phyloP scores from a whole-genome alignment of 2,888 invertebrate genomes.

The Argyra leucocephala region DNA sequence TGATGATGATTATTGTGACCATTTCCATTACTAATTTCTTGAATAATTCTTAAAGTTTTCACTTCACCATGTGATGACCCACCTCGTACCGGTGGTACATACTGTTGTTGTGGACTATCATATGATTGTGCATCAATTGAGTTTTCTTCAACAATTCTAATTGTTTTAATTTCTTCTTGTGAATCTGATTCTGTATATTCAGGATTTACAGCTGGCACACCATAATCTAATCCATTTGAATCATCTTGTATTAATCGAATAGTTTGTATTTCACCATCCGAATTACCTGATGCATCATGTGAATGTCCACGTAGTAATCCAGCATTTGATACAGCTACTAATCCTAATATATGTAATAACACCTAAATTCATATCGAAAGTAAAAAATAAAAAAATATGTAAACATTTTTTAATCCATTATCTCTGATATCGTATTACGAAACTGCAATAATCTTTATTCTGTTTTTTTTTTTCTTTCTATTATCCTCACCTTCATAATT shows the following conservation, averaged over 20 bases:
- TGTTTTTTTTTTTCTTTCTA: no score
- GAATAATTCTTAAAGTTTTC: slow-evolving; percentile 13
- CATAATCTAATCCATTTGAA: slow-evolving; percentile 11
- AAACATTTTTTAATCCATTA: background rate
- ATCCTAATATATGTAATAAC: background rate
- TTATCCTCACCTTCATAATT: slow-evolving; percentile 7
- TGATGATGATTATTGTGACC: background rate
- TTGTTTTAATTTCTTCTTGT: slow-evolving; percentile 12
- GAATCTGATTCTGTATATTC: slow-evolving; percentile 8
- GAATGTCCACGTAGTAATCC: background rate
- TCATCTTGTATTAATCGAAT: background rate
- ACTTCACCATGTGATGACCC: slow-evolving; percentile 13
- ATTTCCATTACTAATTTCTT: background rate
- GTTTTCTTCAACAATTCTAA: slow-evolving; percentile 9
- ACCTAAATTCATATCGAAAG: background rate
- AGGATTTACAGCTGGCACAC: slow-evolving; percentile 10
- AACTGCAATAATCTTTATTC: background rate
- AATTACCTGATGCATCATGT: background rate
- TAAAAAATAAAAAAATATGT: background rate
- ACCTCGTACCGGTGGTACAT: background rate
- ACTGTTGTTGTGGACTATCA: slow-evolving; percentile 11
- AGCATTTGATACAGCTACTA: background rate
- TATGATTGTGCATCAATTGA: slow-evolving; percentile 1
- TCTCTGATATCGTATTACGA: background rate
- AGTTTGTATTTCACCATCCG: background rate